A percentile compares a stretch with the other conserved stretches of the same genome.
Conservation (phyloP, 2,113 vertebrate genomes). For the Podilymbus podiceps region DNA sequence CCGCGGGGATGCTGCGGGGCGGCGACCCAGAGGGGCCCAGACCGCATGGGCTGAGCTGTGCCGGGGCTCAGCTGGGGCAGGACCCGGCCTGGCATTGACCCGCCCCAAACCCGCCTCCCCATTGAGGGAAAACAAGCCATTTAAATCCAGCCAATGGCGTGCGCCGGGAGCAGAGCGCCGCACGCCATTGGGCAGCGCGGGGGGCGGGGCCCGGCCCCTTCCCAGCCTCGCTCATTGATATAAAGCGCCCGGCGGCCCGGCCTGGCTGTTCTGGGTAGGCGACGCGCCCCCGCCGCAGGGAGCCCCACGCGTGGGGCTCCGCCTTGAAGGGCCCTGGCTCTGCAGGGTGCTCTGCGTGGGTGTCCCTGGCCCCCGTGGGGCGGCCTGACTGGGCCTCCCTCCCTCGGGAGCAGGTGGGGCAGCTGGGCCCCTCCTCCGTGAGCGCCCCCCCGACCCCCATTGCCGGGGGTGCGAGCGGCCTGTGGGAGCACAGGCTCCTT, state of each 20-base stretch:
- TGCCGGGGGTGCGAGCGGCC: background rate
- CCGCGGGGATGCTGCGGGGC: too few relatives aligned
- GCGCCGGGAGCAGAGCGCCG: background rate
- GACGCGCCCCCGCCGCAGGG: rapidly evolving
- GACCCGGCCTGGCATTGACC: background rate
- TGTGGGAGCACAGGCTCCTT: background rate
- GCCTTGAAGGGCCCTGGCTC: rapidly evolving
- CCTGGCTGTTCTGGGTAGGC: background rate
- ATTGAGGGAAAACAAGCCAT: background rate
- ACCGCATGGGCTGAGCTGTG: background rate
- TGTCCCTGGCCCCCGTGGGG: too few relatives aligned
- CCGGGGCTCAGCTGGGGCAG: background rate
- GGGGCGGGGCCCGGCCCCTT: background rate
- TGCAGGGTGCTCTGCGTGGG: background rate
- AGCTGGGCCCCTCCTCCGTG: background rate
- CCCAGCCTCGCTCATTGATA: conserved; percentile 1
- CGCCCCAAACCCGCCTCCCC: background rate
- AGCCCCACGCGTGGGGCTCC: background rate
- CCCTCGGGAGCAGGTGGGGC: background rate
- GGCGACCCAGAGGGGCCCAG: background rate
- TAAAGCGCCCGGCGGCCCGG: background rate
- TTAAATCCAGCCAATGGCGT: background rate
- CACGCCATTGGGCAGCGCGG: background rate
- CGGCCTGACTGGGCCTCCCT: background rate
- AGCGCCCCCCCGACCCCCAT: background rate